Percentiles rank a stretch among this genome's conserved stretches.
phyloP scores from a whole-genome alignment of 2,888 invertebrate species.

The Acrocera orbiculus region DNA sequence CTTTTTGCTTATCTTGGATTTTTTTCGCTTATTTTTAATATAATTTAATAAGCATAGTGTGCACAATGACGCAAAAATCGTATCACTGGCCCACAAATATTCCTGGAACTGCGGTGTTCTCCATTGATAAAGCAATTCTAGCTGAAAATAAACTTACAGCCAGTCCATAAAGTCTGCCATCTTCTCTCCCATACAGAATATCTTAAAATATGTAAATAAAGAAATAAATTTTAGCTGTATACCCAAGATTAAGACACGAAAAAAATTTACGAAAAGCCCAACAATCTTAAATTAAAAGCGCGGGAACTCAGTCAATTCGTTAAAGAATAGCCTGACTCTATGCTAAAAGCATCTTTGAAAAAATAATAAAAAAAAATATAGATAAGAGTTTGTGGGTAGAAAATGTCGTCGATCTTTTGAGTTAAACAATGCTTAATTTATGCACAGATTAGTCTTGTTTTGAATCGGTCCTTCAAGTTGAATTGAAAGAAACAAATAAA shows the following conservation, averaged over 20 bases:
- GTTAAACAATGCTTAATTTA: slow-evolving; percentile 15
- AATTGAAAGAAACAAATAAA: background rate
- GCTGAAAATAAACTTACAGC: slow-evolving; percentile 4
- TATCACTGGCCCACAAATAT: too few species aligned
- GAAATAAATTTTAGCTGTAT: slow-evolving; percentile 26
- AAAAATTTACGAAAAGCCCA: slow-evolving; percentile 8
- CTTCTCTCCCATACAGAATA: slow-evolving; percentile 8
- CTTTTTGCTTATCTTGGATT: too few species aligned
- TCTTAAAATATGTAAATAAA: slow-evolving; percentile 33
- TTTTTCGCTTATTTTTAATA: too few species aligned
- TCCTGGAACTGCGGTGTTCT: too few species aligned
- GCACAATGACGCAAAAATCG: too few species aligned
- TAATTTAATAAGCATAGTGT: too few species aligned
- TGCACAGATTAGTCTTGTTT: slow-evolving; percentile 15
- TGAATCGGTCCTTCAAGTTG: too few species aligned
- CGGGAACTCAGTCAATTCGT: slow-evolving; percentile 5
- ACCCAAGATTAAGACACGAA: slow-evolving; percentile 10
- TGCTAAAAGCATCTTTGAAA: slow-evolving; percentile 1
- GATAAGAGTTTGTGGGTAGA: background rate
- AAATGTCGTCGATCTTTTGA: slow-evolving; percentile 6
- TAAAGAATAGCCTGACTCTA: slow-evolving; percentile 1
- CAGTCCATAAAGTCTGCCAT: slow-evolving; percentile 7
- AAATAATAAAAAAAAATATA: background rate
- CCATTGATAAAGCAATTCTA: too few species aligned
- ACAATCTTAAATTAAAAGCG: slow-evolving; percentile 6